Evolutionary conservation across 2,797 vertebrate species (phyloP).

Genomic region (Oreochromis grahami): DNA sequence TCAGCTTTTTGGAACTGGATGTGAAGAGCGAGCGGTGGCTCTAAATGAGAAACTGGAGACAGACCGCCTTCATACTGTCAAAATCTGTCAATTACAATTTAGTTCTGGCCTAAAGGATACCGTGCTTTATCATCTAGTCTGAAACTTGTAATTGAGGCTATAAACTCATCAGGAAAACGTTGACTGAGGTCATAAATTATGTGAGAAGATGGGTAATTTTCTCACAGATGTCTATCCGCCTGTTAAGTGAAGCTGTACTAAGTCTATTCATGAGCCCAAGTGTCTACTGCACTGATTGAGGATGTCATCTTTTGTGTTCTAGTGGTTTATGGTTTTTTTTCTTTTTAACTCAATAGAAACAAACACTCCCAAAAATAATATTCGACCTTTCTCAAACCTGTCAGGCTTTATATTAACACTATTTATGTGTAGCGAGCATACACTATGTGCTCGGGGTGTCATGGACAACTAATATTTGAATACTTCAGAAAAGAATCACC

Average conservation of each 20-base stretch:
- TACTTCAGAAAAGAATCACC: background rate
- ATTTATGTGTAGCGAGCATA: background rate
- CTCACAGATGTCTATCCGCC: background rate
- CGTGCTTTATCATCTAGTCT: background rate
- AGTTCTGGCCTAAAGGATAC: background rate
- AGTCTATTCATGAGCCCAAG: background rate
- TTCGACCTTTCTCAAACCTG: background rate
- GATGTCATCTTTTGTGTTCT: background rate
- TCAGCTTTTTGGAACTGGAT: background rate
- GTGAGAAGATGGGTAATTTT: background rate
- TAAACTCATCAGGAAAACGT: background rate
- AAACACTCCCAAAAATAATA: background rate
- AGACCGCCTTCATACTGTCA: background rate
- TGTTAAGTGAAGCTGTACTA: background rate
- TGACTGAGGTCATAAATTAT: background rate
- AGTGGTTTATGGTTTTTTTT: accelerated
- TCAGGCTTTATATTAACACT: background rate
- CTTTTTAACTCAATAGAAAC: background rate
- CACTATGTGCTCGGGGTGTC: background rate
- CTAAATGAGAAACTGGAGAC: background rate
- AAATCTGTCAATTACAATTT: background rate
- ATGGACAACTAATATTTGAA: background rate
- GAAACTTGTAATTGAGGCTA: background rate
- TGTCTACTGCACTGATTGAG: background rate
- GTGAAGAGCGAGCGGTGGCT: background rate